Base-by-base conservation (phyloP, 2,797 vertebrate genomes). In the Microhierax caerulescens region DNA sequence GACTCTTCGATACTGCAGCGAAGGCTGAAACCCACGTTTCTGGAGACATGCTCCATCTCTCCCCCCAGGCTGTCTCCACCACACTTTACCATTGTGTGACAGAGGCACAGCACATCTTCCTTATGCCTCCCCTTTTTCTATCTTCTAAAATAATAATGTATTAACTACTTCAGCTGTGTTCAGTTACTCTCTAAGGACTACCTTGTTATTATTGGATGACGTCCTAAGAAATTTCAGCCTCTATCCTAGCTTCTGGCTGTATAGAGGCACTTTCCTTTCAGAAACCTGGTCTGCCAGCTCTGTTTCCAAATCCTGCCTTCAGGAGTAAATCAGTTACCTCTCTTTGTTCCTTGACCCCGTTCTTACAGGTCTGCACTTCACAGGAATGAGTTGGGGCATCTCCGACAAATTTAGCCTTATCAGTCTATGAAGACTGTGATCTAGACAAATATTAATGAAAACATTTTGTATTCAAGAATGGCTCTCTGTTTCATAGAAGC, bases 11-110 rank as follows among this genome's bases (percentile, higher is more conserved):
- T 50, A 47, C 61, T 57, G 80, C 53, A 56, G 72, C 11, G 34
- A 50, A 37, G 37, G 68, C 79, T 67, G 60, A 90, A 36, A 17
- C 19, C 14, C 48, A 14, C 30, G 9, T 32, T 37, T 56, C 79
- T 69, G 67, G 37, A 73, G 59, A 28, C 17, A 4, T 5, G 41
- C 54, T 73, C n/a, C 68, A 54, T 30, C 30, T 56, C 61, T 19
- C 6, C 39, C 28, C 28, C 14, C 0, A 25, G 48, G 24, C 17
- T 30, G 47, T 13, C 41, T 75, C 61, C 41, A 48, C 18, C 18
- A 50, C 2, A 5, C 15, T 14, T 2, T 1, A 22, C 14, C 20
- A 3, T 4, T 5, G 15, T 5, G 22, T 10, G 43, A 36, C 3
- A 36, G 54, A 77, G 64, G 59, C 60, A 77, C 11, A 34, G 63